Base-by-base conservation (phyloP, 1,140 invertebrate species). In the Lasioglossum baleicum region DNA sequence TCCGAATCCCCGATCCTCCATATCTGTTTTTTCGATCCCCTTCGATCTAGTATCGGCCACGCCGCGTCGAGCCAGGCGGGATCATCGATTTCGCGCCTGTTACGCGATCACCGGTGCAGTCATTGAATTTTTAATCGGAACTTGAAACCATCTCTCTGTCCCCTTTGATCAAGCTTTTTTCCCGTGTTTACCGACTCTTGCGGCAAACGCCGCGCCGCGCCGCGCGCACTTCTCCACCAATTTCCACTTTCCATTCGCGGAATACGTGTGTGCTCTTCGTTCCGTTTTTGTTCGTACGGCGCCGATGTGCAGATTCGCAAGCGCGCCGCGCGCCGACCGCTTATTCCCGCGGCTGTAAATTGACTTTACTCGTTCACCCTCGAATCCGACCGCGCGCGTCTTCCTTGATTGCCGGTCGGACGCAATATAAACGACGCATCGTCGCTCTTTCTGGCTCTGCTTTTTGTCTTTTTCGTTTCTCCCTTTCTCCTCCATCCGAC, bases 291-390 rank as follows among this genome's bases (percentile, higher is more conserved):
- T 44, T 31, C 7, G n/a, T 78, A 13, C 35, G 53, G 35, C 63
- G 48, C 4, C 61, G 48, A 35, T 48, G 61, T 22, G 63, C 26
- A 79, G 35, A 56, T 56, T 56, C 53, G 3, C 17, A 7, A 3
- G 11, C 40, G 11, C 40, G 10, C 26, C 60, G 53, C 42, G 26
- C 26, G 35, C 35, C 35, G 35, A 53, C 42, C 75, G 81, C 71
- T 84, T 80, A 83, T 77, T 83, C 75, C 82, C 13, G 67, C 71
- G 69, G 61, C 40, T 20, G 53, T 70, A 79, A 83, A 84, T 81
- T 71, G 72, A 83, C 69, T 84, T 81, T 81, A 80, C 53, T 69
- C 22, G 7, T 31, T 64, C 51, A 3, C 7, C 22, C 51, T 42
- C 60, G 51, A 71, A 71, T 31, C 69, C 44, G 58, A 13, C n/a